Evolutionary conservation across 1,140 invertebrate species (phyloP).

Genomic region (Ostrea denselamellosa): DNA sequence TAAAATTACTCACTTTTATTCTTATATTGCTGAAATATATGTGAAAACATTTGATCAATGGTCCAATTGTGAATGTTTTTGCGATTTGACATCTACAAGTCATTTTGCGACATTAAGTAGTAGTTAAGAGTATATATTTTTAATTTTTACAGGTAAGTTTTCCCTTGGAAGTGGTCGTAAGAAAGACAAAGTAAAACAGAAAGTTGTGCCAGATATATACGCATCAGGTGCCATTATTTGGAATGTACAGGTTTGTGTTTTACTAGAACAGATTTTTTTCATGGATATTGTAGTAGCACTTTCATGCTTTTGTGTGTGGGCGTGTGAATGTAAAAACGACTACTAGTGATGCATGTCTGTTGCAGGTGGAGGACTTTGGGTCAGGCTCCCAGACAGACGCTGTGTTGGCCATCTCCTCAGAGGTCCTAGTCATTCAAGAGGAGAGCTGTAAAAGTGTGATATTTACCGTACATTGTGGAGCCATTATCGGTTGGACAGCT

Average conservation of each 20-base stretch:
- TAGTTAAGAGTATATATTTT: not conserved
- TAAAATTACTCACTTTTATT: too few relatives aligned
- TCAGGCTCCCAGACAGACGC: slow-evolving; percentile 87
- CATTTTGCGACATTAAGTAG: too few relatives aligned
- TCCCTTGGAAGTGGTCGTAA: slow-evolving; percentile 75
- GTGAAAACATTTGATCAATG: too few relatives aligned
- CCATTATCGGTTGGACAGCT: slow-evolving; percentile 90
- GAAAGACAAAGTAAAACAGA: slow-evolving; percentile 73
- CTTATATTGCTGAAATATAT: too few relatives aligned
- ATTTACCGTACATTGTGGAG: slow-evolving; percentile 90
- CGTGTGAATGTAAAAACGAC: not conserved
- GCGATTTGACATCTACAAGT: too few relatives aligned
- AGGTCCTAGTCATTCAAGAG: slow-evolving; percentile 92
- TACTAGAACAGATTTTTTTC: not conserved
- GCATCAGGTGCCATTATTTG: slow-evolving; percentile 75
- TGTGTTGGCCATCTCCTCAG: slow-evolving; percentile 91
- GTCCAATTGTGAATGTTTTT: too few relatives aligned
- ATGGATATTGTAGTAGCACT: not conserved
- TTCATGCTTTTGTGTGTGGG: not conserved
- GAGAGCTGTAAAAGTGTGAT: slow-evolving; percentile 89
- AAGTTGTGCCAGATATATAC: slow-evolving; percentile 75
- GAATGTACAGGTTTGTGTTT: slow-evolving; percentile 71
- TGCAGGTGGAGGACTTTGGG: slow-evolving; percentile 81
- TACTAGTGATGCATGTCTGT: slow-evolving; percentile 28
- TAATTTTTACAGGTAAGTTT: slow-evolving; percentile 73